Evolutionary conservation across 2,797 vertebrate genomes (phyloP).

Genomic region (Poecilia velifera): DNA sequence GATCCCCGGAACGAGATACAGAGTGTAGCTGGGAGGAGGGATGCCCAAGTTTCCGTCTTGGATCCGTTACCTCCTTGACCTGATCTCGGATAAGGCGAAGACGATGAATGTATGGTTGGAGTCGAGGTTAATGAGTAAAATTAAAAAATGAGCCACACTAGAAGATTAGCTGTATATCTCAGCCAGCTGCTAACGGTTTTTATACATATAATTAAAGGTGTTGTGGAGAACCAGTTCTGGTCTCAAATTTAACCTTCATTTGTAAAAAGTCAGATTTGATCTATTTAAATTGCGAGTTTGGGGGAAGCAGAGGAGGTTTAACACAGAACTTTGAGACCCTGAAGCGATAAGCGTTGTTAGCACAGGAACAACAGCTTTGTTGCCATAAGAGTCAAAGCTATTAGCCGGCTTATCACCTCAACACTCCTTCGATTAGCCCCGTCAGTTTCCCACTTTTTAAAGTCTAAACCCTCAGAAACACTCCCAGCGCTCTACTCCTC

Average conservation of each 20-base stretch:
- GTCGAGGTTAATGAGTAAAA: background rate
- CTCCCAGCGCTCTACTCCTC: constrained; percentile 4
- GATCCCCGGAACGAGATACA: background rate
- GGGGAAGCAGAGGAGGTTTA: constrained; percentile 8
- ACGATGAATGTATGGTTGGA: background rate
- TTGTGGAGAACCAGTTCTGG: background rate
- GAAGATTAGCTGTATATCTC: background rate
- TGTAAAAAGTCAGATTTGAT: constrained; percentile 12
- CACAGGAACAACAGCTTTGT: constrained; percentile 27
- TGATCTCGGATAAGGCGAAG: background rate
- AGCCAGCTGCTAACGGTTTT: background rate
- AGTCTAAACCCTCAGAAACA: constrained; percentile 27
- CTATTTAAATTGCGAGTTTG: constrained; percentile 18
- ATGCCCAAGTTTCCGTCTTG: background rate
- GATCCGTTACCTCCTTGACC: background rate
- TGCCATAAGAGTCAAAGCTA: constrained; percentile 42
- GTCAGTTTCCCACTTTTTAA: constrained; percentile 24
- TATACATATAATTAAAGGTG: background rate
- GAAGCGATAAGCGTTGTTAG: constrained; percentile 35
- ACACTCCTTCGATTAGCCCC: constrained; percentile 55
- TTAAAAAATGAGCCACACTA: background rate
- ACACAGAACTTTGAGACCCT: constrained; percentile 16
- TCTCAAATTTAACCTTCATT: background rate
- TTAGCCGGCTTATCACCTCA: constrained; percentile 51
- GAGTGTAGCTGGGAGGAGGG: background rate